Percentiles rank a stretch among this genome's conserved stretches.
Evolutionary conservation across 2,797 vertebrate genomes (phyloP).

Genomic region (Eptatretus atami): DNA sequence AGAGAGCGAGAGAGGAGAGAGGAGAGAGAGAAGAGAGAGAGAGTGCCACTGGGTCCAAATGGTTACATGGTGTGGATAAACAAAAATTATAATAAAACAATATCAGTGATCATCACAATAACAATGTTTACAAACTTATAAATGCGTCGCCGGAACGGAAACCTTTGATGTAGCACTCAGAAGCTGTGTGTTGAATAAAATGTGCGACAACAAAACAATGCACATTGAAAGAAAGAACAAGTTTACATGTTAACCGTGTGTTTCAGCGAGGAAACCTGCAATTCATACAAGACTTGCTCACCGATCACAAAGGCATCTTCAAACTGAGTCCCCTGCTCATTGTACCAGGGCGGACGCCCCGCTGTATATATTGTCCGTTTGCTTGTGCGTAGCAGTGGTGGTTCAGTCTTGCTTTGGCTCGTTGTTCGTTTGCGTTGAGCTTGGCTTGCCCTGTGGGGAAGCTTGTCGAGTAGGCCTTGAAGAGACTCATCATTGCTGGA

Average conservation of each 20-base stretch:
- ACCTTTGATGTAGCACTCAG: not conserved
- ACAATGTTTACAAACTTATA: no score
- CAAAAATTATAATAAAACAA: no score
- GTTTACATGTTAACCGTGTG: no score
- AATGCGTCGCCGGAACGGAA: no score
- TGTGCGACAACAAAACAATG: no score
- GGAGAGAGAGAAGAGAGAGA: no score
- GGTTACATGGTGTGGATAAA: slow-evolving; percentile 13
- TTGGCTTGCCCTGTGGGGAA: slow-evolving; percentile 23
- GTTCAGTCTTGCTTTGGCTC: slow-evolving; percentile 35
- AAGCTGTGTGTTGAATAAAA: not conserved
- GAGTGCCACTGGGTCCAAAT: slow-evolving; percentile 7
- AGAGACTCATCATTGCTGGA: slow-evolving; percentile 22
- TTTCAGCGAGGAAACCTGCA: not conserved
- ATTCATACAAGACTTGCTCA: slow-evolving; percentile 12
- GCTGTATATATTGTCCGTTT: slow-evolving; percentile 59
- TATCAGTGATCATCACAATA: no score
- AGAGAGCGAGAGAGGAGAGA: not conserved
- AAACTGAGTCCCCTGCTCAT: slow-evolving; percentile 46
- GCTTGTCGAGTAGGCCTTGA: slow-evolving; percentile 17
- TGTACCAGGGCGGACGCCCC: slow-evolving; percentile 51
- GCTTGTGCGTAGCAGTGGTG: slow-evolving; percentile 37
- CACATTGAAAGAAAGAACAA: no score
- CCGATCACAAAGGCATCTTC: slow-evolving; percentile 60
- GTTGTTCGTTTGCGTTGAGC: slow-evolving; percentile 28